These are phyloP conservation scores for Fabriciana adippe DNA, from an alignment of 2,888 invertebrate species.

Conservation along the genomic window DNA sequence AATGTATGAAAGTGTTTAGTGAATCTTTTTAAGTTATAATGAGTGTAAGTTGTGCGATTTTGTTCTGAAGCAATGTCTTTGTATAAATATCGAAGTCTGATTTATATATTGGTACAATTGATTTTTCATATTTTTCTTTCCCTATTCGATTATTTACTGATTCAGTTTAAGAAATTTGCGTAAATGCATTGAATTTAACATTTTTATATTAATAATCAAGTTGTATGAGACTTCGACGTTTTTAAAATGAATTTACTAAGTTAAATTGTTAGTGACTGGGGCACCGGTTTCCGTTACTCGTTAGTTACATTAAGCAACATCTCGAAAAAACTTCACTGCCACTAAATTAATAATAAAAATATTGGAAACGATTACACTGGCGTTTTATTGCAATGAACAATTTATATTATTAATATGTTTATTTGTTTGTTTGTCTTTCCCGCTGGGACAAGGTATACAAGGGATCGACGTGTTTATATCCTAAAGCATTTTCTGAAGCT, in stretches of 20 bases:
- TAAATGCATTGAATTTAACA: background rate
- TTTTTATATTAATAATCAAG: background rate
- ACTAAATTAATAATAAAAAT: constrained; percentile 82
- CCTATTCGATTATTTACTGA: background rate
- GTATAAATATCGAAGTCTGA: constrained; percentile 34
- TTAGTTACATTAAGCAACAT: constrained; percentile 64
- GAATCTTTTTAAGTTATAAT: background rate
- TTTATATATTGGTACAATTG: constrained; percentile 4
- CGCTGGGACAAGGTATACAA: too few species aligned
- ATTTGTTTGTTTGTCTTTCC: too few species aligned
- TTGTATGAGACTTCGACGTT: constrained; percentile 35
- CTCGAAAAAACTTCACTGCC: constrained; percentile 80
- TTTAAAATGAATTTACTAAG: constrained; percentile 21
- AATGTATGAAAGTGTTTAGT: background rate
- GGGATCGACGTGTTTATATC: too few species aligned
- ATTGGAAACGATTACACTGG: constrained; percentile 66
- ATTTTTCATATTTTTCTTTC: constrained; percentile 4
- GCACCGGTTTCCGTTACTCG: constrained; percentile 69
- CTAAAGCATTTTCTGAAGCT: too few species aligned
- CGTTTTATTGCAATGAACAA: constrained; percentile 31
- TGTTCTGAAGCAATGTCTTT: background rate
- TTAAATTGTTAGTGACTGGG: constrained; percentile 49
- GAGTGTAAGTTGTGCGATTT: constrained; percentile 12
- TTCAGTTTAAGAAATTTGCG: constrained; percentile 6
- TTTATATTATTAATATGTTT: background rate